A percentile compares a stretch with the other conserved stretches of the same genome.
These are phyloP conservation scores for Proisotoma minuta DNA, from an alignment of 2,888 invertebrate genomes.

Conservation along the genomic window DNA sequence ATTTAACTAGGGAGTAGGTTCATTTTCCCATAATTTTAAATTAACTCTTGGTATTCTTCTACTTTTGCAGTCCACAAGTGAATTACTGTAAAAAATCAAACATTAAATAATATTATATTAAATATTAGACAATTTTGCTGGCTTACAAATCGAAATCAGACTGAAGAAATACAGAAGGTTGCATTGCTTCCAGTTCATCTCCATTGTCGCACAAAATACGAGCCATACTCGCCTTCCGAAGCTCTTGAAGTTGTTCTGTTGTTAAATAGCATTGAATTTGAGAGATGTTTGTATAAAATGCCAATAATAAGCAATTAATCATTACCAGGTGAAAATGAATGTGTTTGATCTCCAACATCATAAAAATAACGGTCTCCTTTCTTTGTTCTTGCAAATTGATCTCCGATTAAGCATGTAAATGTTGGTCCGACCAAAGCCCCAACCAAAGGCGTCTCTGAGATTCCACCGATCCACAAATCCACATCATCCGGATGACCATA, in stretches of 20 bases:
- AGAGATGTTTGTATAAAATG: no score
- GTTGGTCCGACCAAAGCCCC: slow-evolving; percentile 46
- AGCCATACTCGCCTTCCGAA: slow-evolving; percentile 71
- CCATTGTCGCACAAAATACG: slow-evolving; percentile 77
- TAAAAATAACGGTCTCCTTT: slow-evolving; percentile 53
- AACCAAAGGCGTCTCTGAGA: slow-evolving; percentile 41
- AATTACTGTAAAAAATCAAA: slow-evolving; percentile 61
- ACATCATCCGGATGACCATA: slow-evolving; percentile 44
- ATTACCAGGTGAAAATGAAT: slow-evolving; percentile 11
- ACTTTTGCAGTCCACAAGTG: slow-evolving; percentile 60
- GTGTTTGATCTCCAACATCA: slow-evolving; percentile 49
- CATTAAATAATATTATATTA: background rate
- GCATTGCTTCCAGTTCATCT: slow-evolving; percentile 63
- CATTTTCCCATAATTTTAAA: slow-evolving; percentile 60
- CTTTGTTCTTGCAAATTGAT: slow-evolving; percentile 52
- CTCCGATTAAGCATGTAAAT: slow-evolving; percentile 50
- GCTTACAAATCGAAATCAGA: slow-evolving; percentile 46
- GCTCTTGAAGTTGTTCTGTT: slow-evolving; percentile 65
- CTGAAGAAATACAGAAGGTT: slow-evolving; percentile 50
- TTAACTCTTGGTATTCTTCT: slow-evolving; percentile 59
- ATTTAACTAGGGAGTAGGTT: slow-evolving; percentile 30
- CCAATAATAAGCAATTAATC: background rate
- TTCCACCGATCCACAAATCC: slow-evolving; percentile 46
- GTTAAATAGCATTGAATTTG: slow-evolving; percentile 13
- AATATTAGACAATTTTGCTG: no score